Conservation (phyloP, 2,888 invertebrate species). For the Spicauda simplicius region DNA sequence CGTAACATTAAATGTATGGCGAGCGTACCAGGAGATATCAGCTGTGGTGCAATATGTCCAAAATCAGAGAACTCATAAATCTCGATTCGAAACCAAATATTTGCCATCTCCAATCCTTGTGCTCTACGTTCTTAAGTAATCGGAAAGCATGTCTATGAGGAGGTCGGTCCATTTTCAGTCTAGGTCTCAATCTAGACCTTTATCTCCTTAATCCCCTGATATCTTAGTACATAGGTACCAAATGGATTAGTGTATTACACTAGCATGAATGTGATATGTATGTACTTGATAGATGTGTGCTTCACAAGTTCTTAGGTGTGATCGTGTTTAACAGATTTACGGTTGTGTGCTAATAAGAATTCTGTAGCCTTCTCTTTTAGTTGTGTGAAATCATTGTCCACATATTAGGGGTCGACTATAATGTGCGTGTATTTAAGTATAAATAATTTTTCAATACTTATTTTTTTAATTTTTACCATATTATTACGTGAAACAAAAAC, state of each 20-base stretch:
- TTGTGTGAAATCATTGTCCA: too few species aligned
- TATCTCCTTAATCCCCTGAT: conserved; percentile 45
- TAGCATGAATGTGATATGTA: conserved; percentile 23
- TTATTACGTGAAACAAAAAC: too few species aligned
- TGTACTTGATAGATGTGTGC: background rate
- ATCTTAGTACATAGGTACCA: conserved; percentile 52
- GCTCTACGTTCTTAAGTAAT: conserved; percentile 46
- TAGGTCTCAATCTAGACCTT: conserved; percentile 44
- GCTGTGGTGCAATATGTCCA: too few species aligned
- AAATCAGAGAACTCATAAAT: too few species aligned
- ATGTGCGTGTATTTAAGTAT: too few species aligned
- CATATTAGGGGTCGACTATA: too few species aligned
- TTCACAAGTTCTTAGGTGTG: background rate
- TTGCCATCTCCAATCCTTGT: background rate
- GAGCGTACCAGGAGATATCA: too few species aligned
- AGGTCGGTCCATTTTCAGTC: conserved; percentile 8
- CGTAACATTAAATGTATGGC: too few species aligned
- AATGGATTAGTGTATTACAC: conserved; percentile 6
- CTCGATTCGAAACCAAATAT: background rate
- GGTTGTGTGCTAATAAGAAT: background rate
- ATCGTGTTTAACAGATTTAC: conserved; percentile 1
- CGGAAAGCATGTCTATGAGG: conserved; percentile 6
- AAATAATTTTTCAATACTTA: too few species aligned
- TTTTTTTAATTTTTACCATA: too few species aligned
- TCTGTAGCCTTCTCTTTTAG: background rate